A percentile compares a stretch with the other conserved stretches of the same genome.
phyloP scores from a whole-genome alignment of 2,113 vertebrate species.

The Motacilla alba region DNA sequence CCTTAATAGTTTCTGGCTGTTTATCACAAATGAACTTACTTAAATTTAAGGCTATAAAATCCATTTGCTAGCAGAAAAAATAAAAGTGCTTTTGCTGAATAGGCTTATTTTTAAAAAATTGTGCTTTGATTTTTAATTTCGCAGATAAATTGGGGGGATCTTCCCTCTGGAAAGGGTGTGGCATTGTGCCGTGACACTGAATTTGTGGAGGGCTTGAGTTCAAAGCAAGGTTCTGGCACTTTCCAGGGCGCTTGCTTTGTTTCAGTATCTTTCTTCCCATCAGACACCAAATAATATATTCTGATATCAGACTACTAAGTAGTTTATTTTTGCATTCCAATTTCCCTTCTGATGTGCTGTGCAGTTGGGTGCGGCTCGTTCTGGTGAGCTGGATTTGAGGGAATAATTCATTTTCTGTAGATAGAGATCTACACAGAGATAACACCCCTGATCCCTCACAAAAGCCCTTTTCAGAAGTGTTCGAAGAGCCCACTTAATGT shows the following conservation, averaged over 20 bases:
- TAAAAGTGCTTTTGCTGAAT: neutral
- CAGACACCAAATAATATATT: neutral
- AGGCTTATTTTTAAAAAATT: neutral
- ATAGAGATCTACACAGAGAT: neutral
- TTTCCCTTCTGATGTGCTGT: neutral
- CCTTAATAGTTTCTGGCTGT: neutral
- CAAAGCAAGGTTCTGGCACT: neutral
- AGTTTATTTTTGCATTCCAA: neutral
- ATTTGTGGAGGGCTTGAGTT: neutral
- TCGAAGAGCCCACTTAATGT: neutral
- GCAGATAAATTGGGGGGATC: neutral
- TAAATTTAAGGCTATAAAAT: neutral
- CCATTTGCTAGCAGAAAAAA: neutral
- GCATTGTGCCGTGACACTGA: neutral
- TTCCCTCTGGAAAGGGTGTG: neutral
- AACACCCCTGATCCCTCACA: accelerated
- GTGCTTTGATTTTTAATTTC: neutral
- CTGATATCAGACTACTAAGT: neutral
- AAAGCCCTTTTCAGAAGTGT: neutral
- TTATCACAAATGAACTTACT: neutral
- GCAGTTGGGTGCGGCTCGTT: neutral
- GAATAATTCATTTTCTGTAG: neutral
- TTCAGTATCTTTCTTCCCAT: neutral
- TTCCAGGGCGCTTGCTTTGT: neutral
- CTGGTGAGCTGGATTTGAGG: neutral